Conservation (phyloP, 1,140 invertebrate species). For the Drosophila subobscura region DNA sequence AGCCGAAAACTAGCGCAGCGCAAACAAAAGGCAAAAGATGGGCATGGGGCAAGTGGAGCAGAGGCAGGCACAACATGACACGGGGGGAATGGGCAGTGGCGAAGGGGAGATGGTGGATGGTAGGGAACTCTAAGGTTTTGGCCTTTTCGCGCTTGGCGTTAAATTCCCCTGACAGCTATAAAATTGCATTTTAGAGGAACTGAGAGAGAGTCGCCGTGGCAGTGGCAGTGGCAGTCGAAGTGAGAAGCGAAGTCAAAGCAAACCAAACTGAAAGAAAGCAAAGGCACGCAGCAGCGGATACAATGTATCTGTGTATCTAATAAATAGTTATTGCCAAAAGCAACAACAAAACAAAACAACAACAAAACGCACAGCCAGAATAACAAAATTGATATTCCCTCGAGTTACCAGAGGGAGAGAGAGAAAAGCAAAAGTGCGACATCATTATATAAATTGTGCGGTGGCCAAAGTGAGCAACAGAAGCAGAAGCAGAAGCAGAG, state of each 20-base stretch:
- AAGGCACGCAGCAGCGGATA: conserved; percentile 46
- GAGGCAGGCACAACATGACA: conserved; percentile 72
- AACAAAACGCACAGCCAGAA: not conserved
- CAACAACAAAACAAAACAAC: conserved; percentile 21
- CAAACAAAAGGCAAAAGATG: conserved; percentile 55
- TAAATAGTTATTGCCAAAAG: conserved; percentile 79
- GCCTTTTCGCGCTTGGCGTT: conserved; percentile 82
- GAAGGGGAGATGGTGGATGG: not conserved
- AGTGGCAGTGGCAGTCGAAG: not conserved
- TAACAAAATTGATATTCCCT: conserved; percentile 78
- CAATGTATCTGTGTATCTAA: conserved; percentile 77
- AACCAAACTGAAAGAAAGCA: conserved; percentile 31
- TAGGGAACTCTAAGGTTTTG: conserved; percentile 51
- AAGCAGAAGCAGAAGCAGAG: too few relatives aligned
- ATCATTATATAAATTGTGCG: conserved; percentile 81
- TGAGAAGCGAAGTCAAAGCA: conserved; percentile 24
- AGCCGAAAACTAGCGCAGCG: conserved; percentile 80
- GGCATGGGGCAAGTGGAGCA: conserved; percentile 18
- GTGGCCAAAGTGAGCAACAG: conserved; percentile 38
- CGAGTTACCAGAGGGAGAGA: conserved; percentile 8
- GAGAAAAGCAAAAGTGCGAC: conserved; percentile 69
- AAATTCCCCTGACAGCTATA: conserved; percentile 81
- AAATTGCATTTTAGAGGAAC: conserved; percentile 77
- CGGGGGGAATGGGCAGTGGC: conserved; percentile 9
- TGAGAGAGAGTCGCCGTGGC: not conserved